Base-by-base conservation (phyloP, 2,888 invertebrate species). In the Allacma fusca region DNA sequence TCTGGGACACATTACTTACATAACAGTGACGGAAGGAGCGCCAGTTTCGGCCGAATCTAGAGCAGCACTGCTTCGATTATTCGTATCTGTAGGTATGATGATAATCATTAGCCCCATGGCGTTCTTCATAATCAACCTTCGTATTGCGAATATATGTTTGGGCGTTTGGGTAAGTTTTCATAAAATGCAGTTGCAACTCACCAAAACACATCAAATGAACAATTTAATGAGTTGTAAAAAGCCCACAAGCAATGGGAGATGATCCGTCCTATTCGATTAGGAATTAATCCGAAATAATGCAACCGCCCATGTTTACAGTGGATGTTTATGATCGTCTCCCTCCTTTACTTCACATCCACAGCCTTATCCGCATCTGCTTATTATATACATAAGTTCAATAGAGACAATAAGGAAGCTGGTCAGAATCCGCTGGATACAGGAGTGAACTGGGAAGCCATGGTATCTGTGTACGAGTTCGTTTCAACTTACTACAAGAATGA, bases 301-400 rank as follows among this genome's bases (percentile, higher is more conserved):
- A n/a, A n/a, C n/a, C n/a, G n/a, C n/a, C n/a, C n/a, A n/a, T n/a
- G n/a, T 23, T 59, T 59, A 7, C 24, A 71, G 71, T 71, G 71
- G 71, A 71, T 71, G 71, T 71, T 28, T 57, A 16, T 71, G 57
- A 57, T 71, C 59, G 71, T 71, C 9, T 71, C 71, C 19, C 28
- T 71, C n/a, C 50, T 24, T 1, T 71, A 71, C 26, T 57, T 57
- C 28, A 16, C 26, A 13, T 24, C 50, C 26, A 71, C 71, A 23
- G 24, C 57, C 12, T n/a, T 71, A 4, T 50, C 71, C 57, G 9
- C 59, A 5, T 5, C 59, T 13, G 59, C 59, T 59, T 7, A 59
- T n/a, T 21, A 19, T 7, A 23, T 21, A n/a, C 7, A 19, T n/a
- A n/a, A 13, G 9, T 21, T 13, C 59, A 7, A 59, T n/a, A 7